phyloP scores from a whole-genome alignment of 2,797 vertebrate genomes.

The Sebastes oblongus region DNA sequence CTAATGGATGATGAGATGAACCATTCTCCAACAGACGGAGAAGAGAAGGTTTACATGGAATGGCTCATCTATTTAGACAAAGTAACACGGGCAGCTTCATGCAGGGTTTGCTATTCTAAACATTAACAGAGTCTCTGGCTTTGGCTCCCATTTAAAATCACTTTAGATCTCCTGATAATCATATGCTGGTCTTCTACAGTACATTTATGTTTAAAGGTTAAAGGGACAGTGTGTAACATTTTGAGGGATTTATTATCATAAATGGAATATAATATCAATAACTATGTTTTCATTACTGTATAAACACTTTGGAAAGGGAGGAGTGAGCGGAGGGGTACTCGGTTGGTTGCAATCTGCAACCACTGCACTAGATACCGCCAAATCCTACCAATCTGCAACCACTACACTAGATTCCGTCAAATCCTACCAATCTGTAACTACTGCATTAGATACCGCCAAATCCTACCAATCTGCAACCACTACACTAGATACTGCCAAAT shows the following conservation, averaged over 20 bases:
- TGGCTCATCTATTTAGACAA: slow-evolving; percentile 7
- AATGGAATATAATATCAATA: too few relatives aligned
- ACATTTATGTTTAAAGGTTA: background rate
- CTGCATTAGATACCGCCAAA: fast-evolving
- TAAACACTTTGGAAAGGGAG: background rate
- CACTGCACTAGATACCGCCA: fast-evolving
- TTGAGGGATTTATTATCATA: too few relatives aligned
- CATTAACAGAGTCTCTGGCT: background rate
- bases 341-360: too few relatives aligned
- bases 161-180: background rate
- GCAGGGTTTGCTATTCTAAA: background rate
- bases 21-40: background rate
- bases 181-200: background rate
- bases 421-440: fast-evolving
- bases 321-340: background rate
- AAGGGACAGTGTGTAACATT: background rate
- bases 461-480: too few relatives aligned
- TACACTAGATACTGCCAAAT: fast-evolving
- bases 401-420: fast-evolving
- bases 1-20: background rate
- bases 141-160: background rate
- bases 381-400: too few relatives aligned
- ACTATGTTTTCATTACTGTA: background rate
- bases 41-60: background rate
- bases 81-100: background rate